These are phyloP conservation scores for Pelodiscus sinensis DNA, from an alignment of 2,113 vertebrate species.

Conservation along the genomic window DNA sequence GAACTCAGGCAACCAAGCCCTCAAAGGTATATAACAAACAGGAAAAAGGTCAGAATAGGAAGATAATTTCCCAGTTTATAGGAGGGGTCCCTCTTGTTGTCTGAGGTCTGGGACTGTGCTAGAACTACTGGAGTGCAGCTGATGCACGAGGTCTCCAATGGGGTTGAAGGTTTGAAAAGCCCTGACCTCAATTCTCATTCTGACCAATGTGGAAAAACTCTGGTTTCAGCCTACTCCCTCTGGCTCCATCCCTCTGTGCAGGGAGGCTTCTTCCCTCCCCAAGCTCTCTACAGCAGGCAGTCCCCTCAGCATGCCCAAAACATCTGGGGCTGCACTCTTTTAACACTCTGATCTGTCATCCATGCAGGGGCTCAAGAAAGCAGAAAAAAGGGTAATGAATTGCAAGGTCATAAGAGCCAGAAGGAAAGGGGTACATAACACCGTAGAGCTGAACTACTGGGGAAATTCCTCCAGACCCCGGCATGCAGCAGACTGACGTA, in stretches of 20 bases:
- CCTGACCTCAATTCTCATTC: not conserved
- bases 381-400: not conserved
- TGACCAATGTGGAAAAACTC: not conserved
- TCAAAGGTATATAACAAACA: not conserved
- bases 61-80: not conserved
- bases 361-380: not conserved
- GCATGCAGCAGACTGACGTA: not conserved
- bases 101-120: not conserved
- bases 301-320: not conserved
- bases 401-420: not conserved
- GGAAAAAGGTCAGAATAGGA: not conserved
- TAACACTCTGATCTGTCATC: not conserved
- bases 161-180: not conserved
- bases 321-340: not conserved
- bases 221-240: not conserved
- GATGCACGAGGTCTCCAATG: not conserved
- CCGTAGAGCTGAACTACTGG: not conserved
- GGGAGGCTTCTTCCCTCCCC: not conserved
- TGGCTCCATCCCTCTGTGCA: too few species aligned
- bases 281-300: not conserved
- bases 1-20: not conserved
- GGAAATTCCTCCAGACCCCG: not conserved
- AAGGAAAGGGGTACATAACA: not conserved
- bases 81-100: constrained; percentile 2
- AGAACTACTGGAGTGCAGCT: not conserved